Base-by-base conservation (phyloP, 2,113 vertebrate genomes). In the Polyodon spathula region DNA sequence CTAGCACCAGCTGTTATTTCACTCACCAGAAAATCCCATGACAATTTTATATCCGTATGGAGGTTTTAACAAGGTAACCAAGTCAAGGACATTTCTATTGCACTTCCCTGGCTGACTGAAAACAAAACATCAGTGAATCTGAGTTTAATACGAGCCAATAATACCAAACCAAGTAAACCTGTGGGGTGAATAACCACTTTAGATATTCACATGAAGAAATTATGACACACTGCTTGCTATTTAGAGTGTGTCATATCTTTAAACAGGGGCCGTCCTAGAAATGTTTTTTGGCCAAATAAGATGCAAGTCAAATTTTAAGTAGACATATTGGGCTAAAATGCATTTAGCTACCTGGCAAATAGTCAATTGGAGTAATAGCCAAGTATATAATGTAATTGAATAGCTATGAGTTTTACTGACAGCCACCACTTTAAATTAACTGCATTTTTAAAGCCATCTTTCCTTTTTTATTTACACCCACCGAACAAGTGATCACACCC, bases 321-420 rank as follows among this genome's bases (percentile, higher is more conserved):
- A 63, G 63, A 73, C 59, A 67, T 70, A 81, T 76, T 74, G 76
- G 70, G 61, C 59, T 40, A 60, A 63, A 73, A 78, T 79, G 73
- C 67, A 79, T 81, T 27, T 79, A 74, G 68, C 15, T 42, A 74
- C 60, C 68, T 72, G 50, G 58, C 68, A 73, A 78, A 75, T 64
- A 70, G 70, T 79, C 73, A 74, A 81, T 81, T 73, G 69, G 64
- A 72, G 60, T 68, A 76, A 79, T 62, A 59, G 68, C 71, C 59
- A 68, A 79, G 68, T 79, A 80, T 73, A 82, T 76, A 72, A 74
- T 67, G 70, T 65, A 73, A 81, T 76, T 65, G 69, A 79, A 79
- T 65, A 60, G 68, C 76, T 71, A 79, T 78, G 78, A 74, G 79
- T 84, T 80, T 69, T 55, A 56, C 60, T 62, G 78, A 72, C 46